Evolutionary conservation across 2,888 invertebrate species (phyloP), one percentile per base, ranked within the genome.

Genomic region (Nineta flava): DNA sequence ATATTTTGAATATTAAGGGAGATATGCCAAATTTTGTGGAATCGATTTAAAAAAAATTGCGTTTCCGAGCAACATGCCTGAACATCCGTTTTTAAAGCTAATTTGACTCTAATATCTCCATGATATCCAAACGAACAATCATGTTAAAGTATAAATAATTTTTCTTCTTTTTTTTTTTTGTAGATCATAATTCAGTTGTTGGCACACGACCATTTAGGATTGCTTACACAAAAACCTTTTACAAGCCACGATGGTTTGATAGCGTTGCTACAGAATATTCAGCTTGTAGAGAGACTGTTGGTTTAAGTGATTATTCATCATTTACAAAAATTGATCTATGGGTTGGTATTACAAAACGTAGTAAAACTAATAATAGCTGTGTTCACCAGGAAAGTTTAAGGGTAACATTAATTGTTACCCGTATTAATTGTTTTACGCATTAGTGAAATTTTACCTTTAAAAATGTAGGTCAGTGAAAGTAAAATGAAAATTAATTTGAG

Each of bases 241-340:
- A 85, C 46, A 93, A 93, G 62, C 96, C 96, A 1, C 81, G 77
- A 16, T 97, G 95, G 95, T 93, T 93, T 67, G 87, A 90, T 53
- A 74, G 77, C 46, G 93, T 93, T 1, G 81, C 84, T 47, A 70
- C 76, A 1, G 97, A 97, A 65, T 97, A 97, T 66, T 84, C 83
- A 62, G 91, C 92, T 0, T 96, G 96, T 61, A 75, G 96, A 49
- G 95, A 96, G 67, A 77, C 84, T 2, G 83, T 96, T 49, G 94
- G 94, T 13, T 71, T 97, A 2, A 84, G 94, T 49, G 97, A 97
- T 68, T 97, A 97, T 72, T 94, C 95, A 2, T 94, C 94, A 0
- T 97, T 96, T 66, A 90, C 95, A 10, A 97, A 97, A 72, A 82
- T 93, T 53, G 96, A 96, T 68, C 68, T 97, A 52, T 87, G 87